Percentiles rank a stretch among this genome's conserved stretches.
Evolutionary conservation across 2,797 vertebrate genomes (phyloP).

Genomic region (Ispidina lecontei): DNA sequence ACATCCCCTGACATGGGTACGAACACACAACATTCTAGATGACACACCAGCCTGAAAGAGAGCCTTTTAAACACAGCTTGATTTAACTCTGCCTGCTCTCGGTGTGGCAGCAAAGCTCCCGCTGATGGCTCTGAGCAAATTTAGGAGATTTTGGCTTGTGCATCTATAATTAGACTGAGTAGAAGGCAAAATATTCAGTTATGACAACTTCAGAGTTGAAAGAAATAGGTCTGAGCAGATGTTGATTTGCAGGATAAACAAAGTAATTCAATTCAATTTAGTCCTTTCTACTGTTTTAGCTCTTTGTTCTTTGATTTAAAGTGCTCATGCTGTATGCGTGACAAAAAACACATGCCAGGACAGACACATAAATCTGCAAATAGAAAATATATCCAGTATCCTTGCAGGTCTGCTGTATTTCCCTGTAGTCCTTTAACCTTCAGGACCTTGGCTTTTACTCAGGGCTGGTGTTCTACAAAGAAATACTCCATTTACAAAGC

Average conservation of each 20-base stretch:
- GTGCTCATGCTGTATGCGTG: not conserved
- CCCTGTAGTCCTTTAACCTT: not conserved
- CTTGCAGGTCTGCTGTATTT: not conserved
- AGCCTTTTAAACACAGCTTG: not conserved
- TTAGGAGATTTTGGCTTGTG: not conserved
- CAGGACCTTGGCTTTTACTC: not conserved
- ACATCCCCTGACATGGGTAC: not conserved
- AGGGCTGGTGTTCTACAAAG: not conserved
- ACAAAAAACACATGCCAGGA: conserved; percentile 33
- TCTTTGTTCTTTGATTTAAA: conserved; percentile 23
- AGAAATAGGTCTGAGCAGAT: conserved; percentile 49
- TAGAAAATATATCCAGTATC: not conserved
- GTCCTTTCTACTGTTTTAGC: not conserved
- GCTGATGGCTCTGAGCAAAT: not conserved
- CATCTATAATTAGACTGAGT: conserved; percentile 21
- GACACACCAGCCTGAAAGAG: not conserved
- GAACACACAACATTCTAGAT: not conserved
- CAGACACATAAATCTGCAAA: conserved; percentile 26
- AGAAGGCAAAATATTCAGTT: conserved; percentile 43
- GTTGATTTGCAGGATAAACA: conserved; percentile 60
- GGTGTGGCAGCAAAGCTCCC: not conserved
- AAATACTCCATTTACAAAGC: not conserved
- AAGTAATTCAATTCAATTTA: conserved; percentile 31
- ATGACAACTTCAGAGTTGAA: conserved; percentile 37
- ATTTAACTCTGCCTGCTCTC: not conserved